Conservation (phyloP, 1,140 invertebrate genomes). For the Bilobella aurantiaca region DNA sequence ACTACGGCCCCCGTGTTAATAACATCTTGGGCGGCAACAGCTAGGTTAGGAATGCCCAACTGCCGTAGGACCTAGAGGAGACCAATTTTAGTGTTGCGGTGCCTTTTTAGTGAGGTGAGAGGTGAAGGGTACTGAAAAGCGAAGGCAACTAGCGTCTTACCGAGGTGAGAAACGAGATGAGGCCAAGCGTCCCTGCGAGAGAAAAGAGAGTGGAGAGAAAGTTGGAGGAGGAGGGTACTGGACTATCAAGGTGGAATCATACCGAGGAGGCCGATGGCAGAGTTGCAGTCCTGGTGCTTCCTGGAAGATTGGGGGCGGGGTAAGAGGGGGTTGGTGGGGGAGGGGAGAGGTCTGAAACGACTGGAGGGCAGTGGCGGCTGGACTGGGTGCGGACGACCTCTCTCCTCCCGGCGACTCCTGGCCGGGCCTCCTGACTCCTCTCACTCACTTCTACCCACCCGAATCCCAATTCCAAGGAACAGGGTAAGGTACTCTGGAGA, state of each 20-base stretch:
- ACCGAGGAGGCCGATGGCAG: conserved; percentile 5
- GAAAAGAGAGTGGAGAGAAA: not conserved
- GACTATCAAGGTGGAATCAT: no score
- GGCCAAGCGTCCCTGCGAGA: conserved; percentile 1
- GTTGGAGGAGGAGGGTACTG: not conserved
- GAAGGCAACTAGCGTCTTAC: not conserved
- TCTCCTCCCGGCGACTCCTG: not conserved
- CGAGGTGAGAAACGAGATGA: not conserved
- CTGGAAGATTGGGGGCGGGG: not conserved
- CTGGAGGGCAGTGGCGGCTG: not conserved
- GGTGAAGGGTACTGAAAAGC: no score
- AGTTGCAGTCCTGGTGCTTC: conserved; percentile 8
- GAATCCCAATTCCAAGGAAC: not conserved
- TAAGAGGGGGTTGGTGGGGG: not conserved
- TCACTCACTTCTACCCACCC: conserved; percentile 2
- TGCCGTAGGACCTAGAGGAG: no score
- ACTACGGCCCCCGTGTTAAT: no score
- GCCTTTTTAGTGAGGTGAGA: no score
- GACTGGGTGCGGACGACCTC: not conserved
- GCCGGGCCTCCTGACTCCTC: conserved; percentile 4
- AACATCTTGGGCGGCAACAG: no score
- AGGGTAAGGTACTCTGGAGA: not conserved
- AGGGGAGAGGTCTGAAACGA: not conserved
- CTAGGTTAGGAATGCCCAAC: no score
- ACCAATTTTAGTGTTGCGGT: no score